Conservation (phyloP, 2,888 invertebrate species). For the Tetramorium bicarinatum region DNA sequence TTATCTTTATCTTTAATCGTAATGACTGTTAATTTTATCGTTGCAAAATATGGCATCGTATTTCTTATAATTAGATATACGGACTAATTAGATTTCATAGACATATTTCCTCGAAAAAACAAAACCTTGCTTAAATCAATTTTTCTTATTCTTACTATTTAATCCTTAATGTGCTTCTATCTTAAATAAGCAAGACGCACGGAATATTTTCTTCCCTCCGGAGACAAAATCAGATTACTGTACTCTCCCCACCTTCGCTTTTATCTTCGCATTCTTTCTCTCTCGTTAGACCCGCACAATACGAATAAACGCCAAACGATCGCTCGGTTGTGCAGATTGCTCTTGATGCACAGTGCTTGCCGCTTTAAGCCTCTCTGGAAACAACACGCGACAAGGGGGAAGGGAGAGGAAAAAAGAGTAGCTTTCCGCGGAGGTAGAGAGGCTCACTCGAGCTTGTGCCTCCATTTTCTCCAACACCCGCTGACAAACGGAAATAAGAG, state of each 20-base stretch:
- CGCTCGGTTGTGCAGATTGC: conserved; percentile 70
- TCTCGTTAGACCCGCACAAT: conserved; percentile 60
- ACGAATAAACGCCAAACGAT: conserved; percentile 71
- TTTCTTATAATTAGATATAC: neutral
- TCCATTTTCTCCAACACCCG: conserved; percentile 37
- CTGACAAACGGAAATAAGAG: conserved; percentile 40
- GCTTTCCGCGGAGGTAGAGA: conserved; percentile 3
- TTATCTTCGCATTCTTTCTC: conserved; percentile 36
- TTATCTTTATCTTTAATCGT: neutral
- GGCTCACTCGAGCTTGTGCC: conserved; percentile 1
- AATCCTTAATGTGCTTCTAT: neutral
- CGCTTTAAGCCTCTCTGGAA: conserved; percentile 35
- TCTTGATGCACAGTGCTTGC: conserved; percentile 48
- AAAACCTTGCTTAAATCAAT: neutral
- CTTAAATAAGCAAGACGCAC: neutral
- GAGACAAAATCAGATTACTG: conserved; percentile 28
- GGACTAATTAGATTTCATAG: neutral
- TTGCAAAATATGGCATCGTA: neutral
- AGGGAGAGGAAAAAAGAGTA: conserved; percentile 14
- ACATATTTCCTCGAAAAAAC: neutral
- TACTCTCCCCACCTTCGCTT: neutral
- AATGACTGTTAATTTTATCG: neutral
- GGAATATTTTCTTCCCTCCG: neutral
- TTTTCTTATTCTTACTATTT: neutral
- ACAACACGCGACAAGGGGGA: neutral